These are phyloP conservation scores for Synanthedon myopaeformis DNA, from an alignment of 2,888 invertebrate genomes.

Conservation along the genomic window DNA sequence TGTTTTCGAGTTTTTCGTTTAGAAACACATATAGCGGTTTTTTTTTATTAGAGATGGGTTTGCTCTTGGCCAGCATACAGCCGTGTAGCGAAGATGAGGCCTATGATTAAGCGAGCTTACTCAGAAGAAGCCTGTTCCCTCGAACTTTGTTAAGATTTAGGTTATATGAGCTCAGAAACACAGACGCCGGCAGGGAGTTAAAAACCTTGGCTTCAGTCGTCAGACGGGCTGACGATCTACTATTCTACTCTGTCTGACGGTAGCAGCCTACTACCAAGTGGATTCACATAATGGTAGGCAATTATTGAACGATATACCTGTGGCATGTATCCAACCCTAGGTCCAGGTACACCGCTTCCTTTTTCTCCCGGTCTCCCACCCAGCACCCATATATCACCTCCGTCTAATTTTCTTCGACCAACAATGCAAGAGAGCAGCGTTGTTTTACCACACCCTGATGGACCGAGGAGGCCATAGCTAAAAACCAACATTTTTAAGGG, in stretches of 20 bases:
- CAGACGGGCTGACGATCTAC: background rate
- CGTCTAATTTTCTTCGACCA: slow-evolving; percentile 78
- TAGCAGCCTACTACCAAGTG: background rate
- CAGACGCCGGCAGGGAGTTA: too few relatives aligned
- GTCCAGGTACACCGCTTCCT: slow-evolving; percentile 71
- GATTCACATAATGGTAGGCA: too few relatives aligned
- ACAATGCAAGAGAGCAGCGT: slow-evolving; percentile 88
- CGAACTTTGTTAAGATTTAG: too few relatives aligned
- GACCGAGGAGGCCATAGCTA: slow-evolving; percentile 89
- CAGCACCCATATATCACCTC: slow-evolving; percentile 80
- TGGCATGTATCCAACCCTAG: slow-evolving; percentile 91
- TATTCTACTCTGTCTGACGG: background rate
- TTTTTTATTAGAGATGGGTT: too few relatives aligned
- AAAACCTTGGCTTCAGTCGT: background rate
- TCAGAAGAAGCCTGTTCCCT: too few relatives aligned
- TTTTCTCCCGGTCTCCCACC: slow-evolving; percentile 77
- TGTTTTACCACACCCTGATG: slow-evolving; percentile 93
- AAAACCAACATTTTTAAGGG: background rate
- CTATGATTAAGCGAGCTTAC: too few relatives aligned
- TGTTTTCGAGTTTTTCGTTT: too few relatives aligned
- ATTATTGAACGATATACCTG: slow-evolving; percentile 65
- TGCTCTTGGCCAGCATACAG: too few relatives aligned
- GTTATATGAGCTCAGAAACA: too few relatives aligned
- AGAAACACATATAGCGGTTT: too few relatives aligned
- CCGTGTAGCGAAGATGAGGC: too few relatives aligned